These are phyloP conservation scores for Stigmatopora nigra DNA, from an alignment of 2,113 vertebrate genomes.

Conservation along the genomic window DNA sequence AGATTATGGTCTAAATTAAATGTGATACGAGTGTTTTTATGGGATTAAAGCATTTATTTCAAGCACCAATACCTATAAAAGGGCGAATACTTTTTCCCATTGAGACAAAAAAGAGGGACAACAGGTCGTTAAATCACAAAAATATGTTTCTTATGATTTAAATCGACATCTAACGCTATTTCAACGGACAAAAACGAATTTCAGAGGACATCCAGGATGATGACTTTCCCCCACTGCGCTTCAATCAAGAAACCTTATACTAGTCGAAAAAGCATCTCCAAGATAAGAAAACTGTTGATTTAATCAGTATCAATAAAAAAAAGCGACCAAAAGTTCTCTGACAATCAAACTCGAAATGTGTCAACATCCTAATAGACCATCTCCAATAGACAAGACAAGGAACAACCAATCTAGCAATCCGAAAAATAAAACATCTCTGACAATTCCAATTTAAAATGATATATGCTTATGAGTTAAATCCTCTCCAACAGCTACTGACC, in stretches of 20 bases:
- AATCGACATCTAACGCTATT: not conserved
- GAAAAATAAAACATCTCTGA: not conserved
- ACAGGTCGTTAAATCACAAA: constrained; percentile 1
- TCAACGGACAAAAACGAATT: no score
- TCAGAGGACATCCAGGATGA: not conserved
- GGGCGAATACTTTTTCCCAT: constrained; percentile 62
- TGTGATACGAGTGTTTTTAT: no score
- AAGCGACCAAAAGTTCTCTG: not conserved
- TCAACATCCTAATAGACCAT: not conserved
- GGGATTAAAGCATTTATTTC: no score
- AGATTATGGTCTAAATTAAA: no score
- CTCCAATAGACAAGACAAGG: not conserved
- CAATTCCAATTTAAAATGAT: not conserved
- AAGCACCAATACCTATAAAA: no score
- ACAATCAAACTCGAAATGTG: not conserved
- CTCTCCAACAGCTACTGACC: constrained; percentile 46
- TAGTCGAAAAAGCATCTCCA: not conserved
- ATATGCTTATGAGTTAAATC: constrained; percentile 26
- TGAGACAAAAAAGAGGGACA: constrained; percentile 25
- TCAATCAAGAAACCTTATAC: not conserved
- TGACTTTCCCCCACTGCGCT: not conserved
- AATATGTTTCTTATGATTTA: not conserved
- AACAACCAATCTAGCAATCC: not conserved
- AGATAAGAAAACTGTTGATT: constrained; percentile 1
- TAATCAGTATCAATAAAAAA: not conserved